Base-by-base conservation (phyloP, 2,888 invertebrate species). In the Polia nebulosa region DNA sequence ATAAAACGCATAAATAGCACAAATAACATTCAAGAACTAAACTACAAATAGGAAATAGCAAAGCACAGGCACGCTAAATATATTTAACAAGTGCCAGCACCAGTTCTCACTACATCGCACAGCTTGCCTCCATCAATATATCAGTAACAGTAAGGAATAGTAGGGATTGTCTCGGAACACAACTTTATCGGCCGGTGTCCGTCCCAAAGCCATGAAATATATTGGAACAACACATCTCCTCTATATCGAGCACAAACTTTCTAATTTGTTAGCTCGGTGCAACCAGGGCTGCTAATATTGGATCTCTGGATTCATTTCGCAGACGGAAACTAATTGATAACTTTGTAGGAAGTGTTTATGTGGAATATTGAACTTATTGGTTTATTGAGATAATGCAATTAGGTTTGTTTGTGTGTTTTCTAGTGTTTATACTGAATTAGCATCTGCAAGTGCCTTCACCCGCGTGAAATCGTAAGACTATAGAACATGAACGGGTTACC, bases 251-350 rank as follows among this genome's bases (percentile, higher is more conserved):
- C 82, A 82, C 82, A 85, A 91, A 91, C 87, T 92, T 91, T 88
- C 85, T 91, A 91, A 91, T 92, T 91, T 91, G 91, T 91, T 89
- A 85, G 87, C 86, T 83, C 87, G 86, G 22, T 75, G 74, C 68
- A 74, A 39, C 58, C 49, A 81, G 79, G 76, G 77, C 20, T 79
- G 72, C 63, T 63, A 69, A 64, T 74, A 79, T 78, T 65, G 60
- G 11, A 52, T 58, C 63, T 47, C 59, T 49, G 65, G 56, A 60
- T 71, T 61, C 65, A 63, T 68, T 68, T 27, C 57, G 51, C 49
- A 65, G 41, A 60, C 59, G 45, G 22, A 47, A 70, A 72, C 72
- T 78, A 70, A 79, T 71, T 65, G 66, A 63, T 73, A 78, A 78
- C 57, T 76, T 68, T 53, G 62, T 22, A 51, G 59, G 27, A 20